Conservation (phyloP, 2,888 invertebrate species). For the Omphaloscelis lunosa region DNA sequence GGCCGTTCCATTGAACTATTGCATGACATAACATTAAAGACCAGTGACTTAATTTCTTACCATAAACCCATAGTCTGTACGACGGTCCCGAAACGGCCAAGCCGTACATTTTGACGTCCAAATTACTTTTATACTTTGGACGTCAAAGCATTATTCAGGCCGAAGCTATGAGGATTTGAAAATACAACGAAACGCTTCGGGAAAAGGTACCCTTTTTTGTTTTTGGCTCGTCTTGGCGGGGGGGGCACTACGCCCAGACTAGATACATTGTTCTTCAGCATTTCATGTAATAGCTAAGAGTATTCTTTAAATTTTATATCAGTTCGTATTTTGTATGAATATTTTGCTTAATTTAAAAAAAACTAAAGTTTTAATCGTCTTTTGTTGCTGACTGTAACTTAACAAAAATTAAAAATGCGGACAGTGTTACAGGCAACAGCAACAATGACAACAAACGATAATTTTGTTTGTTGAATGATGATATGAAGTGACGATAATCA, state of each 20-base stretch:
- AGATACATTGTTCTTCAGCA: background rate
- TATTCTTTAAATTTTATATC: background rate
- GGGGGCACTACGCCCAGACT: background rate
- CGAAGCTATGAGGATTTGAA: too few species aligned
- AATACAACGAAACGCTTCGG: too few species aligned
- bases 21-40: background rate
- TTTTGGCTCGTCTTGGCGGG: background rate
- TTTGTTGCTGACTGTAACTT: background rate
- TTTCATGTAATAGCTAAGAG: background rate
- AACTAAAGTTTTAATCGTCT: background rate
- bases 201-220: too few species aligned
- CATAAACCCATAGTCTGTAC: too few species aligned
- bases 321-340: background rate
- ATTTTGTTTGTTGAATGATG: too few species aligned
- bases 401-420: background rate
- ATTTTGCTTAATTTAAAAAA: background rate
- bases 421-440: background rate
- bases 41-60: too few species aligned
- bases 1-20: background rate
- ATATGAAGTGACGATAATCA: slow-evolving; percentile 4
- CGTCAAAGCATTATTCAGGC: too few species aligned
- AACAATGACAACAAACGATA: slow-evolving; percentile 1
- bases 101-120: too few species aligned
- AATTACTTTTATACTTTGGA: too few species aligned
- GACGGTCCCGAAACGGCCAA: too few species aligned